Percentiles rank a stretch among this genome's conserved stretches.
Evolutionary conservation across 1,140 invertebrate species (phyloP).

Genomic region (Eubasilissa regina): DNA sequence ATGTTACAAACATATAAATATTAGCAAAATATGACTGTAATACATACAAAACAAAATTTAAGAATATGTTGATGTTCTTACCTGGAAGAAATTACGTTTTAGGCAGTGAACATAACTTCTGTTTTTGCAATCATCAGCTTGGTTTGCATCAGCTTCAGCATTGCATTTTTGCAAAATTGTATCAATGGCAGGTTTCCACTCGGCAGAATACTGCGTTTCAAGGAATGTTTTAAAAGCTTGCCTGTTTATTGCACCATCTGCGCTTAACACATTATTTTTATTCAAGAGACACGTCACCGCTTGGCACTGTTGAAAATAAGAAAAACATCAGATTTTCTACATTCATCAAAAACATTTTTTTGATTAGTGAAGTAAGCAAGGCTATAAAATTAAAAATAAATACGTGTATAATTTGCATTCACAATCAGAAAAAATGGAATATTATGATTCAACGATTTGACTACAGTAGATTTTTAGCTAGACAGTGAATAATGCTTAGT

Average conservation of each 20-base stretch:
- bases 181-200: constrained; percentile 33
- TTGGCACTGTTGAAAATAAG: constrained; percentile 42
- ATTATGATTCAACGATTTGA: too few relatives aligned
- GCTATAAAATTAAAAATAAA: too few relatives aligned
- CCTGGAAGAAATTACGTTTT: constrained; percentile 42
- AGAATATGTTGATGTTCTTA: neutral
- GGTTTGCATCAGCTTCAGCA: neutral
- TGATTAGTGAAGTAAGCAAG: too few relatives aligned
- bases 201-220: constrained; percentile 28
- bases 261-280: constrained; percentile 34
- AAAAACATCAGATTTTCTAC: too few relatives aligned
- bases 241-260: constrained; percentile 40
- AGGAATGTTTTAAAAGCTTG: constrained; percentile 46
- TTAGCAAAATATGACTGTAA: neutral
- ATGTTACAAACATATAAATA: neutral
- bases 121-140: constrained; percentile 12
- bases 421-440: too few relatives aligned
- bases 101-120: constrained; percentile 47
- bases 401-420: too few relatives aligned
- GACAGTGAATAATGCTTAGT: too few relatives aligned
- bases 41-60: constrained; percentile 3
- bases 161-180: constrained; percentile 18
- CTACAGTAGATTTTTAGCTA: too few relatives aligned
- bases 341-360: too few relatives aligned
- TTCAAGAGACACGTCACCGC: constrained; percentile 42